A percentile compares a stretch with the other conserved stretches of the same genome.
These are phyloP conservation scores for Chaunax sp. DNA, from an alignment of 2,797 vertebrate species.

Conservation along the genomic window DNA sequence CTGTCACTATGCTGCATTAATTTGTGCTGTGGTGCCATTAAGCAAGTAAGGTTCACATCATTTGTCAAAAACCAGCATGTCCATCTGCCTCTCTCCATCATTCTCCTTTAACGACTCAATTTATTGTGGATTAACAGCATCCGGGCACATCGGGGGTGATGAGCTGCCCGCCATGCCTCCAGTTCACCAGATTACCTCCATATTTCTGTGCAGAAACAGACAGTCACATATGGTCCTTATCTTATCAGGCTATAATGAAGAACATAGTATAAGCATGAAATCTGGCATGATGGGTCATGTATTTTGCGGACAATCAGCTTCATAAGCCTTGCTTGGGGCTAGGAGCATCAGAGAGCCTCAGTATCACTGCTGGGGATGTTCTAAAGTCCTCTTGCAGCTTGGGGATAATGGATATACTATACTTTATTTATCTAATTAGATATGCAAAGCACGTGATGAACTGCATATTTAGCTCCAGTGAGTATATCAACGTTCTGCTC, in stretches of 20 bases:
- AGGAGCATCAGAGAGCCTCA: slow-evolving; percentile 31
- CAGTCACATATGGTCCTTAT: slow-evolving; percentile 17
- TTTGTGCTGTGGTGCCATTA: slow-evolving; percentile 21
- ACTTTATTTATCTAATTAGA: slow-evolving; percentile 55
- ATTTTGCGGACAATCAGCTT: slow-evolving; percentile 42
- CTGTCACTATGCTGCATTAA: slow-evolving; percentile 7
- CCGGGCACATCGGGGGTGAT: slow-evolving; percentile 35
- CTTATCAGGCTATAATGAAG: neutral
- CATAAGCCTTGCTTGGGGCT: slow-evolving; percentile 41
- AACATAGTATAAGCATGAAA: slow-evolving; percentile 16
- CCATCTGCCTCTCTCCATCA: slow-evolving; percentile 41
- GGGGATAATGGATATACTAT: slow-evolving; percentile 43
- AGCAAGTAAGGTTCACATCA: slow-evolving; percentile 16
- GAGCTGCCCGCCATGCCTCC: slow-evolving; percentile 6
- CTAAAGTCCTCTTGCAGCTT: slow-evolving; percentile 39
- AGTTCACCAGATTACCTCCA: slow-evolving; percentile 24
- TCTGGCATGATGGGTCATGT: slow-evolving; percentile 25
- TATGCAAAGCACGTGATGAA: slow-evolving; percentile 54
- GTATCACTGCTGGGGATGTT: slow-evolving; percentile 19
- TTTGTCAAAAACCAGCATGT: slow-evolving; percentile 27
- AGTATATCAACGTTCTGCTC: slow-evolving; percentile 27
- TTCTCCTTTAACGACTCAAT: slow-evolving; percentile 45
- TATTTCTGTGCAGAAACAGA: slow-evolving; percentile 20
- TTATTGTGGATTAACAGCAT: slow-evolving; percentile 40
- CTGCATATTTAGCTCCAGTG: slow-evolving; percentile 31